Evolutionary conservation across 2,113 vertebrate species (phyloP).

Genomic region (Hippocampus mohnikei): DNA sequence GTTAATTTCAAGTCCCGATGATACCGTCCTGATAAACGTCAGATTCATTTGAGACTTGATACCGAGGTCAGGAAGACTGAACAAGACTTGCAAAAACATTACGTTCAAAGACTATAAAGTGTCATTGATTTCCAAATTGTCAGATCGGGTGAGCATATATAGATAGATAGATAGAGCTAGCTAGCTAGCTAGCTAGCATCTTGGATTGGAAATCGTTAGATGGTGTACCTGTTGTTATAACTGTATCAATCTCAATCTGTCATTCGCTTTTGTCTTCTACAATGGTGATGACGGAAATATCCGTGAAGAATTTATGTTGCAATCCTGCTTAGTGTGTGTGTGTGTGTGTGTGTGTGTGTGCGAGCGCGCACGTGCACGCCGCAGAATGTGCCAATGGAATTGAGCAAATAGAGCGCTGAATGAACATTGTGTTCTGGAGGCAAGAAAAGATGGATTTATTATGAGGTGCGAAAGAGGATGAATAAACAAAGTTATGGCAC

Average conservation of each 20-base stretch:
- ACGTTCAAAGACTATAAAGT: too few species aligned
- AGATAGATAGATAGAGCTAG: too few species aligned
- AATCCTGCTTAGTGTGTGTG: neutral
- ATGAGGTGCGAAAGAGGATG: neutral
- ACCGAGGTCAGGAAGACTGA: too few species aligned
- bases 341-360: neutral
- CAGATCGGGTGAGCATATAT: too few species aligned
- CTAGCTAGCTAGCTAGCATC: neutral
- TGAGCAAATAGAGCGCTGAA: constrained; percentile 15
- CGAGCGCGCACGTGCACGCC: too few species aligned
- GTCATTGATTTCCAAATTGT: too few species aligned
- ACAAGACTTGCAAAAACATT: too few species aligned
- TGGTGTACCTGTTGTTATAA: neutral
- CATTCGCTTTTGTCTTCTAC: constrained; percentile 1
- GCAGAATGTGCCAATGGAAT: constrained; percentile 18
- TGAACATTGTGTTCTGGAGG: constrained; percentile 5
- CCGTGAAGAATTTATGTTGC: constrained; percentile 15
- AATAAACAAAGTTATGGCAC: neutral
- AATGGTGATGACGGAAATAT: constrained; percentile 1
- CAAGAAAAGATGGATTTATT: constrained; percentile 23
- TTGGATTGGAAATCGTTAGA: neutral
- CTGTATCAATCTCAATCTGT: neutral
- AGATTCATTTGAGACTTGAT: too few species aligned
- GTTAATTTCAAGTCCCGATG: too few species aligned
- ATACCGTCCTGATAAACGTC: too few species aligned